Evolutionary conservation across 2,888 invertebrate genomes (phyloP), one percentile per base, ranked within the genome.

Genomic region (Caenorhabditis becei): DNA sequence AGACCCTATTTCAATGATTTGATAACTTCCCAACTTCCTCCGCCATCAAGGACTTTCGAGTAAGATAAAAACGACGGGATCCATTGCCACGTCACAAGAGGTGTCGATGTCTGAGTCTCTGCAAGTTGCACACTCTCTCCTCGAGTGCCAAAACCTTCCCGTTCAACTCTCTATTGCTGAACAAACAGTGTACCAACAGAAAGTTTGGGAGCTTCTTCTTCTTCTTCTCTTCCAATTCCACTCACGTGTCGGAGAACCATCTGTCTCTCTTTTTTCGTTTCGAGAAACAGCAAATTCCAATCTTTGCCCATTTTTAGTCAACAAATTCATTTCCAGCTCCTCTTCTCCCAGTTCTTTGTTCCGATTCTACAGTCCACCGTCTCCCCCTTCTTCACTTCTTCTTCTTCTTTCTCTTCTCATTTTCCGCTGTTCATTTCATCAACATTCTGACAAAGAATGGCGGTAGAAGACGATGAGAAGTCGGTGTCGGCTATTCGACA

Each of bases 111-210:
- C 70, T 70, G 61, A 5, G 18, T 61, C 53, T 70, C 70, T 70
- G 51, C 11, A 16, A 41, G 24, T 20, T 20, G 1, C 14, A 18
- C 28, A 7, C 16, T 72, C 16, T 65, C 62, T 58, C 18, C 23
- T 72, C 54, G 37, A 72, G 72, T 65, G 47, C 62, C 62, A 72
- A 72, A 72, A 72, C 56, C 44, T 35, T 65, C 37, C 24, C 71
- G 71, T 78, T 71, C 78, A 78, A 62, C 49, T 62, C 66, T 71
- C 71, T 61, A 79, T 79, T 79, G 78, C 78, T 79, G 67, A 72
- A 62, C 78, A 79, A 79, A 79, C 41, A 79, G 53, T 69, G 53
- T 72, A 65, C 49, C 51, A 63, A 51, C 62, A 44, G 59, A 71
- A 62, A 61, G 61, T 51, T 47, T 61, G 28, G 37, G 37, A 28